Evolutionary conservation across 2,888 invertebrate species (phyloP).

Genomic region (Globia sparganii): DNA sequence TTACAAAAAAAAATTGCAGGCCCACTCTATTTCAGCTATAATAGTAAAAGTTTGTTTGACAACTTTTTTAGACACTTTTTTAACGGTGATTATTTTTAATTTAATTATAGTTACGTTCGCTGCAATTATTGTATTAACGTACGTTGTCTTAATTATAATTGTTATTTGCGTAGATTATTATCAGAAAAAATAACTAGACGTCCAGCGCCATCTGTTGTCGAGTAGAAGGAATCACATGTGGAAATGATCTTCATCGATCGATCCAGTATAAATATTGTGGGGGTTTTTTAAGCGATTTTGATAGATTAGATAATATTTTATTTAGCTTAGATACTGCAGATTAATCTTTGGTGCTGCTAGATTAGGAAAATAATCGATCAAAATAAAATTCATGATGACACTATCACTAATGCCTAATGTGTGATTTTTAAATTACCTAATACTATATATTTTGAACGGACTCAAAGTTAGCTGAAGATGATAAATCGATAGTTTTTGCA

Average conservation of each 20-base stretch:
- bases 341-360: not conserved
- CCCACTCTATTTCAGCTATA: slow-evolving; percentile 17
- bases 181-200: too few relatives aligned
- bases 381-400: slow-evolving; percentile 2
- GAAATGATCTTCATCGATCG: slow-evolving; percentile 9
- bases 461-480: not conserved
- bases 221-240: slow-evolving; percentile 14
- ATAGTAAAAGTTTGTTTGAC: not conserved
- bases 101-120: not conserved
- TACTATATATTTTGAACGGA: not conserved
- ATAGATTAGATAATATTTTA: not conserved
- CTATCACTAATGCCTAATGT: not conserved
- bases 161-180: not conserved
- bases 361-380: not conserved
- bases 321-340: too few relatives aligned
- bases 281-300: not conserved
- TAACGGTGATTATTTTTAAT: not conserved
- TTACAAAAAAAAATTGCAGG: not conserved
- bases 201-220: slow-evolving; percentile 53
- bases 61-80: not conserved
- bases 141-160: not conserved
- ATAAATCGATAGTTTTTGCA: slow-evolving; percentile 10
- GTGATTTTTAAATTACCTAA: not conserved
- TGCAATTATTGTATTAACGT: not conserved
- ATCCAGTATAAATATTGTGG: not conserved